A percentile compares a stretch with the other conserved stretches of the same genome.
phyloP scores from a whole-genome alignment of 92 coral and sea anemone genomes.

The Porites divaricata region DNA sequence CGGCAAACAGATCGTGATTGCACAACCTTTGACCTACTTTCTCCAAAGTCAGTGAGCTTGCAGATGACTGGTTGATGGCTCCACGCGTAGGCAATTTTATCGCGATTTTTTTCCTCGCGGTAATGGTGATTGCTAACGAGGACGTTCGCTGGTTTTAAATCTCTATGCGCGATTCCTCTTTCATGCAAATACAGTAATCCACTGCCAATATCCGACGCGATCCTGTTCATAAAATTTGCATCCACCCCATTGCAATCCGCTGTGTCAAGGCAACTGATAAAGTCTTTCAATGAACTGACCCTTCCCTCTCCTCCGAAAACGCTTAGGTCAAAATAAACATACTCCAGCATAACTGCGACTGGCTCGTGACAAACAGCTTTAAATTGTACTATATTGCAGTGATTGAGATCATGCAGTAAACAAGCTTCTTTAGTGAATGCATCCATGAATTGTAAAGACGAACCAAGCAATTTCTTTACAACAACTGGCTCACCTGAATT shows the following conservation, averaged over 20 bases:
- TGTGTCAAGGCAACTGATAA: constrained; percentile 14
- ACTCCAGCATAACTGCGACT: constrained; percentile 49
- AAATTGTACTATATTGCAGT: constrained; percentile 44
- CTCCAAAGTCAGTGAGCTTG: constrained; percentile 32
- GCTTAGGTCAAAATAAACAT: constrained; percentile 49
- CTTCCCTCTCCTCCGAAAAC: constrained; percentile 46
- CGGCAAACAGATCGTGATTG: constrained; percentile 12
- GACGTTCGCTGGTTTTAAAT: constrained; percentile 40
- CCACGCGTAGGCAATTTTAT: constrained; percentile 43
- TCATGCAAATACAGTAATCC: constrained; percentile 24
- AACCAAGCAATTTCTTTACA: constrained; percentile 1
- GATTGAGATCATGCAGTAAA: constrained; percentile 27
- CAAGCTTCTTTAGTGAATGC: constrained; percentile 40
- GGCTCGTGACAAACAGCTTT: constrained; percentile 51
- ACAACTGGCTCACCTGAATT: constrained; percentile 7
- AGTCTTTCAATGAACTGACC: constrained; percentile 24
- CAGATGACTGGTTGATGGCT: constrained; percentile 32
- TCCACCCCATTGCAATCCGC: constrained; percentile 33
- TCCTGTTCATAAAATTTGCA: background rate
- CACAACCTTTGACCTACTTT: background rate
- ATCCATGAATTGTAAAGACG: background rate
- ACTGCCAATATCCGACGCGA: background rate
- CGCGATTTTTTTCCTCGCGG: constrained; percentile 10
- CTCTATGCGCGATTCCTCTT: constrained; percentile 45
- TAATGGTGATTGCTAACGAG: constrained; percentile 44